Evolutionary conservation across 2,888 invertebrate species (phyloP).

Genomic region (Oligia strigilis): DNA sequence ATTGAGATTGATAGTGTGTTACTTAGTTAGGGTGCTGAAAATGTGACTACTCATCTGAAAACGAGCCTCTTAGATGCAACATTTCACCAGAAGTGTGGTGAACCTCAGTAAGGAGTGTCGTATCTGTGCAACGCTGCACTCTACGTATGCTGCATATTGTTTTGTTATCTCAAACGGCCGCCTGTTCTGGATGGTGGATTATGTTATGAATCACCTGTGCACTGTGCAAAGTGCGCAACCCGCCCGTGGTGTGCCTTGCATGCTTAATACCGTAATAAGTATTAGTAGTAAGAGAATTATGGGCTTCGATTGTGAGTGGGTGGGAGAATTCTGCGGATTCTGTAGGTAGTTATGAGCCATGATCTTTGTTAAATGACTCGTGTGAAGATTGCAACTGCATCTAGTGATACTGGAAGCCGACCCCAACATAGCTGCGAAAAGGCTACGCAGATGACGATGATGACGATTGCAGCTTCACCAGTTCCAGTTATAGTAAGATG

Average conservation of each 20-base stretch:
- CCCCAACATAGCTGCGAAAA: background rate
- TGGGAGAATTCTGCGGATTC: background rate
- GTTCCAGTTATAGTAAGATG: too few species aligned
- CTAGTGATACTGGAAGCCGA: background rate
- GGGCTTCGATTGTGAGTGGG: background rate
- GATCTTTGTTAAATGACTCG: background rate
- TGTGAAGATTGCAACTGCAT: background rate
- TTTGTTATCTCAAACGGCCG: conserved; percentile 24
- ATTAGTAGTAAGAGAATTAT: conserved; percentile 13
- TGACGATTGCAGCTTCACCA: background rate
- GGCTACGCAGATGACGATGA: too few species aligned
- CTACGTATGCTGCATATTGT: conserved; percentile 32
- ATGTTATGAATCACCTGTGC: conserved; percentile 49
- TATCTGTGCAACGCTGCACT: conserved; percentile 22
- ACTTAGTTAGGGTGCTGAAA: background rate
- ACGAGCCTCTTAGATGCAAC: too few species aligned
- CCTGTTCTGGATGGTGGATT: conserved; percentile 28
- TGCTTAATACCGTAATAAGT: conserved; percentile 11
- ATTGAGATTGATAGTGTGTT: too few species aligned
- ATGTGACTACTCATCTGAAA: too few species aligned
- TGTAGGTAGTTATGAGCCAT: background rate
- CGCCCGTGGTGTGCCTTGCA: background rate
- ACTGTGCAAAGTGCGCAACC: background rate
- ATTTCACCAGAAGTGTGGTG: too few species aligned
- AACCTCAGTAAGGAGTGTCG: conserved; percentile 8